Evolutionary conservation across 2,888 invertebrate species (phyloP), one percentile per base, ranked within the genome.

Genomic region (Dioctria rufipes): DNA sequence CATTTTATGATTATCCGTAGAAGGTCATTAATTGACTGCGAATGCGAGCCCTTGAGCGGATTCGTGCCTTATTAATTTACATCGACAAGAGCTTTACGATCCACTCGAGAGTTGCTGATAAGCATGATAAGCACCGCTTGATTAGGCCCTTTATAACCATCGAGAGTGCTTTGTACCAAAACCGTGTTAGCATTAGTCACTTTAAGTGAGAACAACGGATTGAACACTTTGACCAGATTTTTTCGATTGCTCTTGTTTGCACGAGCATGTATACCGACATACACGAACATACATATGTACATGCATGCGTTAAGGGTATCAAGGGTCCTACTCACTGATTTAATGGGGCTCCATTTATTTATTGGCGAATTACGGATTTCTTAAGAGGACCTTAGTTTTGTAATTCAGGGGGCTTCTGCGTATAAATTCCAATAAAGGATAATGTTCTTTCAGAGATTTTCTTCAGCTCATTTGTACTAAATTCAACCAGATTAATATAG

Each of bases 1-100:
- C 80, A 82, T 82, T 82, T 82, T 81, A 82, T 78, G 80, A 82
- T 82, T 77, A 82, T 82, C 79, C 79, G 60, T 58, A 51, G 71
- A 25, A 25, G 71, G 37, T 46, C 78, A 73, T 80, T 73, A 67
- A 60, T 63, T 49, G 73, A 63, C 77, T 77, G 61, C 77, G 63
- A 73, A 73, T 69, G 58, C 58, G 25, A 73, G 54, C 58, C 58
- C 69, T n/a, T 8, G 58, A 58, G 58, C 43, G 5, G 73, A 11
- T n/a, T 58, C 6, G 43, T 40, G 73, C 43, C 58, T 73, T 73
- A 73, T 73, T 73, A 73, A 73, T 73, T 73, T 73, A 73, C 60
- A 73, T 58, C 69, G 51, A 51, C 54, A 69, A 54, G 69, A 25
- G 25, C 51, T 69, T 69, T 69, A 39, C 51, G 46, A 51, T 42